Percentiles rank a stretch among this genome's conserved stretches.
phyloP scores from a whole-genome alignment of 2,888 invertebrate species.

The Seira sanloemensis region DNA sequence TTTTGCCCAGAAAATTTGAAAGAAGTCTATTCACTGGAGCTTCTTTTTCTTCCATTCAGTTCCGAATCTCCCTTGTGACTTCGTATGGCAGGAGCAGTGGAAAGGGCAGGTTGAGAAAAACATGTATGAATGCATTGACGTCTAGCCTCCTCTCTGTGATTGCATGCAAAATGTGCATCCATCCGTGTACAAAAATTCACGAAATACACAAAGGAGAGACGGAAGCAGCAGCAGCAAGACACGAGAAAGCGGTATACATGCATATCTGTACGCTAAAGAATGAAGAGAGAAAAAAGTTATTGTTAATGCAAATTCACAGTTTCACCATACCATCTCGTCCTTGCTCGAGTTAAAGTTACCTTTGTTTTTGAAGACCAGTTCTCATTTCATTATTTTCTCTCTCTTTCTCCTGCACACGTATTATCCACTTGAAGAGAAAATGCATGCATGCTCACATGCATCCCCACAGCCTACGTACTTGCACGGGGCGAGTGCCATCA shows the following conservation, averaged over 20 bases:
- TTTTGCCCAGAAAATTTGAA: too few relatives aligned
- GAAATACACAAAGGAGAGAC: not conserved
- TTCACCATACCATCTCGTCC: too few relatives aligned
- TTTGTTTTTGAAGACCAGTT: not conserved
- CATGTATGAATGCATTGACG: not conserved
- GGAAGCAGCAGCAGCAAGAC: not conserved
- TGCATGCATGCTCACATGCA: not conserved
- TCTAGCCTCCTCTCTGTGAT: not conserved
- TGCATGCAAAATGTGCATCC: not conserved
- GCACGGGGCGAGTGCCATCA: too few relatives aligned
- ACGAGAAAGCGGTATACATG: not conserved
- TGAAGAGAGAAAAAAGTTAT: not conserved
- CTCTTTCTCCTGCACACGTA: not conserved
- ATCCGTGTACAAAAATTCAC: not conserved
- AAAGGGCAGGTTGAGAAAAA: not conserved
- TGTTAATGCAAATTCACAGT: not conserved
- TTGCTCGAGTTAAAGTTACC: not conserved
- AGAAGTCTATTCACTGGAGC: not conserved
- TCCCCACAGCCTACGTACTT: too few relatives aligned
- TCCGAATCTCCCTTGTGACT: too few relatives aligned
- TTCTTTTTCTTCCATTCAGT: not conserved
- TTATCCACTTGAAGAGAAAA: not conserved
- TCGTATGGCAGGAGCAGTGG: too few relatives aligned
- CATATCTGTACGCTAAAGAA: too few relatives aligned
- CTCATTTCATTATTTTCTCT: not conserved